Conservation (phyloP, 2,888 invertebrate species). For the Gastracanthus pulcherrimus region DNA sequence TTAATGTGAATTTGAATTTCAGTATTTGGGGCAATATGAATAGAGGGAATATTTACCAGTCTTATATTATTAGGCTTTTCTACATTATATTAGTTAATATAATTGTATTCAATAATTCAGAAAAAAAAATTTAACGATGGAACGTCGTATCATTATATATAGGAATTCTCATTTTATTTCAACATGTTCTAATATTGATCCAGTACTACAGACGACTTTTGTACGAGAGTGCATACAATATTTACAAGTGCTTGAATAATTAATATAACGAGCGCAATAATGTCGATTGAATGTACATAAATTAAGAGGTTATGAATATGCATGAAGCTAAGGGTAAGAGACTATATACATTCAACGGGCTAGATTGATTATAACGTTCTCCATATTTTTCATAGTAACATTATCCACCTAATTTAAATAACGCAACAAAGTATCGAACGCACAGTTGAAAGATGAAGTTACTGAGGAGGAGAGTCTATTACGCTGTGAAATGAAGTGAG, state of each 20-base stretch:
- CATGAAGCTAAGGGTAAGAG: background rate
- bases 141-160: background rate
- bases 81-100: background rate
- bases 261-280: conserved; percentile 1
- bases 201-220: background rate
- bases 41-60: background rate
- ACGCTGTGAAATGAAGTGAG: background rate
- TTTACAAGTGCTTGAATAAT: conserved; percentile 9
- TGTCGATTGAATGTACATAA: background rate
- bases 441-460: background rate
- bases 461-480: background rate
- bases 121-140: background rate
- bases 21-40: background rate
- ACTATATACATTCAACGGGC: background rate
- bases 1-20: too few relatives aligned
- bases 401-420: background rate
- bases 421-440: background rate
- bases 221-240: background rate
- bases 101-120: background rate
- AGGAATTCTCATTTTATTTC: background rate
- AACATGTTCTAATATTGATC: background rate
- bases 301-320: conserved; percentile 2
- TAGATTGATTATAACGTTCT: background rate
- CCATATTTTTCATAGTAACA: background rate
- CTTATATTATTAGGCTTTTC: background rate